Evolutionary conservation across 2,888 invertebrate genomes (phyloP).

Genomic region (Hydropsyche betteni): DNA sequence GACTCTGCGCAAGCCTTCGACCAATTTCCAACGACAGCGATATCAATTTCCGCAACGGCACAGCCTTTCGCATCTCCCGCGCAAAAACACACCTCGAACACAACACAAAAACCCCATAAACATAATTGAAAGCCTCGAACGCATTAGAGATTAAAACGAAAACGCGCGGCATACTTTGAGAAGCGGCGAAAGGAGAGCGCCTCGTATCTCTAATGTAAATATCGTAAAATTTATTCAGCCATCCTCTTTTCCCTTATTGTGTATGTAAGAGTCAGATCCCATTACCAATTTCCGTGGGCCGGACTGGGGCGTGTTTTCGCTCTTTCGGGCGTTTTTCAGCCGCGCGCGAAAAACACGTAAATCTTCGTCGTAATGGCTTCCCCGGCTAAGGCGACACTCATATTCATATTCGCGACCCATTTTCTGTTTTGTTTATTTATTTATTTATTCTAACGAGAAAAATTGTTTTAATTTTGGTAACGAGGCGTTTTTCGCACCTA

Average conservation of each 20-base stretch:
- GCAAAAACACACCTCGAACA: too few relatives aligned
- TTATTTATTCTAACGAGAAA: constrained; percentile 25
- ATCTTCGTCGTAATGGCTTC: constrained; percentile 26
- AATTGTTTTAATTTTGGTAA: constrained; percentile 16
- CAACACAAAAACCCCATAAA: too few relatives aligned
- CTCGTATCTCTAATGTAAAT: constrained; percentile 25
- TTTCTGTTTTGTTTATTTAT: neutral
- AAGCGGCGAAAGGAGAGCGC: neutral
- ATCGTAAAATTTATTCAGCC: constrained; percentile 32
- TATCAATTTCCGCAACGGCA: too few relatives aligned
- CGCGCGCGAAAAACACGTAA: constrained; percentile 20
- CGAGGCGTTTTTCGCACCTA: too few relatives aligned
- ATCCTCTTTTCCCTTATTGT: constrained; percentile 13
- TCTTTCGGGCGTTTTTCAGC: neutral
- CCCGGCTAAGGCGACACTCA: constrained; percentile 12
- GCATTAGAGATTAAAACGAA: too few relatives aligned
- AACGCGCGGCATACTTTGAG: too few relatives aligned
- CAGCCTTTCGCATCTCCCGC: too few relatives aligned
- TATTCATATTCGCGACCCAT: constrained; percentile 15
- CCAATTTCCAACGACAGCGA: too few relatives aligned
- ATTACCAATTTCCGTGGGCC: constrained; percentile 26
- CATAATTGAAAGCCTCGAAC: too few relatives aligned
- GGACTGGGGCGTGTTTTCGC: neutral
- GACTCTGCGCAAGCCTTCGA: too few relatives aligned
- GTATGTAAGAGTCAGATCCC: constrained; percentile 25